phyloP scores from a whole-genome alignment of 1,140 invertebrate species.

The Heliconius nattereri region DNA sequence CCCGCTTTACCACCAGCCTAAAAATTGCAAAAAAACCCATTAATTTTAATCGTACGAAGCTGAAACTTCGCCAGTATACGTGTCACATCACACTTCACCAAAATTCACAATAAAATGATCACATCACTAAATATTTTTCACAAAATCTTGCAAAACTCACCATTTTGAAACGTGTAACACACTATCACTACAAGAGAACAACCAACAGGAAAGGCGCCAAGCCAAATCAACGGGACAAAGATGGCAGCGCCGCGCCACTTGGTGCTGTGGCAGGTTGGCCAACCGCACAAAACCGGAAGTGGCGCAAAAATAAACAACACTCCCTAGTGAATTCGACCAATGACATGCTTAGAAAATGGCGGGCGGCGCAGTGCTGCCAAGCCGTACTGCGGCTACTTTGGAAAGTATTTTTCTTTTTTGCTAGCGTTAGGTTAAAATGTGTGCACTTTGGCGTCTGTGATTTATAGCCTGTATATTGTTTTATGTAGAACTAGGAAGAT shows the following conservation, averaged over 20 bases:
- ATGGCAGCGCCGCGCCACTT: slow-evolving; percentile 64
- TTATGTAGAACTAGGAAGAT: not conserved
- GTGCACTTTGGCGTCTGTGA: not conserved
- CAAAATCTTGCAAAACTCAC: slow-evolving; percentile 80
- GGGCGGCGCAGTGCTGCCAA: slow-evolving; percentile 55
- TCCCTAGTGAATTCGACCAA: slow-evolving; percentile 44
- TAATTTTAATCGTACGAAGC: slow-evolving; percentile 74
- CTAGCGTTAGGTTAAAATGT: not conserved
- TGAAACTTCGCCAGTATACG: slow-evolving; percentile 77
- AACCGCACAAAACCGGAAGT: slow-evolving; percentile 61
- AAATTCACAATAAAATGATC: slow-evolving; percentile 60
- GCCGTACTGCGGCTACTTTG: slow-evolving; percentile 29
- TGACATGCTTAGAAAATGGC: slow-evolving; percentile 55
- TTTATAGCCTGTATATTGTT: not conserved
- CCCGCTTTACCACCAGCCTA: slow-evolving; percentile 99
- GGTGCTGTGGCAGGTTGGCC: slow-evolving; percentile 52
- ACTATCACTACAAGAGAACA: slow-evolving; percentile 75
- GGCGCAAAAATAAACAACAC: slow-evolving; percentile 58
- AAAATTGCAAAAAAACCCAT: slow-evolving; percentile 77
- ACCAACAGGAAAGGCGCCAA: slow-evolving; percentile 79
- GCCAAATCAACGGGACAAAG: slow-evolving; percentile 71
- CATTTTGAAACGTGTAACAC: slow-evolving; percentile 80
- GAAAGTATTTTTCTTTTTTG: not conserved
- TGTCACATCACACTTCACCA: slow-evolving; percentile 55
- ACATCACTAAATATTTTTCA: slow-evolving; percentile 61